Evolutionary conservation across 2,113 vertebrate genomes (phyloP).

Genomic region (Brienomyrus longianalis): DNA sequence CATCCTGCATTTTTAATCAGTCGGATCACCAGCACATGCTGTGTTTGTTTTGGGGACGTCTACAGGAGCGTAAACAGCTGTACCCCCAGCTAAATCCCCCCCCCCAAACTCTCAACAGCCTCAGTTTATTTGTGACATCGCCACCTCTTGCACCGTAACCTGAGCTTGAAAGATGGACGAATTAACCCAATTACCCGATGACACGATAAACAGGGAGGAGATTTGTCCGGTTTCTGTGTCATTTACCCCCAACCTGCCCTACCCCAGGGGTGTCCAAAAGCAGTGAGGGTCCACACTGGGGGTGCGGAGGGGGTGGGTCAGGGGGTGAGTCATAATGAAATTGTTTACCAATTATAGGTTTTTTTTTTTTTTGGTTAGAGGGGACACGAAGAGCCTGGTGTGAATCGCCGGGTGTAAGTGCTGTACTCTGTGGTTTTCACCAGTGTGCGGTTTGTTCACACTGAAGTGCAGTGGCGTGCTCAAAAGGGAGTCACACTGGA

Average conservation of each 20-base stretch:
- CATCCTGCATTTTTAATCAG: not conserved
- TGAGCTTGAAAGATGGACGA: slow-evolving; percentile 32
- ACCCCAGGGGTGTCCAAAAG: not conserved
- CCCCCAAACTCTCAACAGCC: slow-evolving; percentile 17
- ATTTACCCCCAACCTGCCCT: not conserved
- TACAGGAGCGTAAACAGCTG: not conserved
- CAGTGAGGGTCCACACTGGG: not conserved
- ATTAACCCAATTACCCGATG: slow-evolving; percentile 42
- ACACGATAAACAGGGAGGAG: slow-evolving; percentile 41
- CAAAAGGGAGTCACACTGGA: not conserved
- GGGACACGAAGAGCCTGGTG: slow-evolving; percentile 3
- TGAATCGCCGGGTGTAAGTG: not conserved
- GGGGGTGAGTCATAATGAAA: not conserved
- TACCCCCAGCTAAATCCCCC: not conserved
- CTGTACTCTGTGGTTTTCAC: not conserved
- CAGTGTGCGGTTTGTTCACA: not conserved
- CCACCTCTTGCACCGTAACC: slow-evolving; percentile 32
- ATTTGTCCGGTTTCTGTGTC: slow-evolving; percentile 27
- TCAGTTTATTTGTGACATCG: not conserved
- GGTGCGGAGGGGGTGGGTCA: not conserved
- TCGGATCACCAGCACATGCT: not conserved
- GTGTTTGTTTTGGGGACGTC: not conserved
- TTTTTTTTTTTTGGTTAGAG: slow-evolving; percentile 10
- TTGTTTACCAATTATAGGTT: slow-evolving; percentile 21
- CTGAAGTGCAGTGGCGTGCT: not conserved